Evolutionary conservation across 2,797 vertebrate species (phyloP), one percentile per base, ranked within the genome.

Genomic region (Esox masquinongy): DNA sequence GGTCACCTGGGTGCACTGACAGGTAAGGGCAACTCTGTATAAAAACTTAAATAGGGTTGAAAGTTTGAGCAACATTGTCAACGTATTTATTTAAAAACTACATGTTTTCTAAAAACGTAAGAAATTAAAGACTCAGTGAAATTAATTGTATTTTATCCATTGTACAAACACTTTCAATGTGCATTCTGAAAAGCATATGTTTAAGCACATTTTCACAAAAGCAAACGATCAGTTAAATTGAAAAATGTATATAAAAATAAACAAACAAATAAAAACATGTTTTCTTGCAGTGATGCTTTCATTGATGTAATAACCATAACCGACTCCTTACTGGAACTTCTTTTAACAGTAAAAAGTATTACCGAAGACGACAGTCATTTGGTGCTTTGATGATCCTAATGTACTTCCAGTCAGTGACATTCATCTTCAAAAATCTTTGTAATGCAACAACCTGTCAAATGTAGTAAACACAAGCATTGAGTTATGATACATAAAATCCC

Each of bases 391-490:
- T 16, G 17, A 36, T 67, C 29, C 8, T 19, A 17, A 34, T 22
- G 26, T 29, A 22, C 14, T 15, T 1, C 14, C 39, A 43, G 15
- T 22, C 36, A 11, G 14, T 50, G 43, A 5, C 24, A 36, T 8
- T 43, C 26, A 15, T 81, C 71, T 82, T 93, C 79, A 97, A 89
- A 97, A 97, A 80, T 94, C 93, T 66, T 93, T 93, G 80, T 96
- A 98, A 88, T 97, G 96, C 78, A 96, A 93, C 86, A 96, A 80
- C 86, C 95, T 95, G 75, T 80, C 88, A 76, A 84, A 85, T 80
- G 82, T 86, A 9, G n/a, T 56, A 15, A 24, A 29, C 11, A 14
- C 16, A 24, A 22, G 31, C n/a, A 43, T 7, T 43, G 39, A 43
- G 39, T 43, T 43, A 43, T 43, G 39, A 43, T 9, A 43, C 39